phyloP scores from a whole-genome alignment of 2,113 vertebrate species.

The Syngnathus typhle region DNA sequence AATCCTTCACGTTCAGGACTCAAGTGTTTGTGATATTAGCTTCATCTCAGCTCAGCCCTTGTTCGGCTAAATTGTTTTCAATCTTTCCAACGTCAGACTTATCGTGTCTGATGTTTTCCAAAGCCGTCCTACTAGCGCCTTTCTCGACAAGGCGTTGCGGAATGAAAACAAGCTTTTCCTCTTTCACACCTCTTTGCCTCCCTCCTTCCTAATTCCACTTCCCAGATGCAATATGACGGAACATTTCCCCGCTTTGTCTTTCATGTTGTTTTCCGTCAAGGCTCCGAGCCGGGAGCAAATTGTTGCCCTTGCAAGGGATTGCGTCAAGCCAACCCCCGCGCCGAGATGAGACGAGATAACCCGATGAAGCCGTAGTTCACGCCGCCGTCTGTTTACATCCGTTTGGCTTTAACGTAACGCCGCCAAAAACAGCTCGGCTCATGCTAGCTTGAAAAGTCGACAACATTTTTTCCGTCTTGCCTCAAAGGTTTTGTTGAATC shows the following conservation, averaged over 20 bases:
- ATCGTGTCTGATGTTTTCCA: background rate
- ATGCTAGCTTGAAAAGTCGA: background rate
- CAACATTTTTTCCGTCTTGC: background rate
- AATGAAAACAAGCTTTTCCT: background rate
- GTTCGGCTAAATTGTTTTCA: too few relatives aligned
- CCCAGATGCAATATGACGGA: constrained; percentile 17
- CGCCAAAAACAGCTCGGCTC: background rate
- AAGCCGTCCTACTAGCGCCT: background rate
- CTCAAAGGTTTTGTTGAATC: too few relatives aligned
- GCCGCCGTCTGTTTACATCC: background rate
- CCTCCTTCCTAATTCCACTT: background rate
- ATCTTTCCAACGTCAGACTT: too few relatives aligned
- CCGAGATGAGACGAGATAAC: background rate
- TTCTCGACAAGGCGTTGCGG: background rate
- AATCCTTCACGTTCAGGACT: too few relatives aligned
- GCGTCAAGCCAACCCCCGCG: constrained; percentile 31
- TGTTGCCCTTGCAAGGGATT: constrained; percentile 43
- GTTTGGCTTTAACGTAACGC: background rate
- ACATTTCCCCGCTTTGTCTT: constrained; percentile 9
- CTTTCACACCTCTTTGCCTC: background rate
- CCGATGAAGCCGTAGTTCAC: background rate
- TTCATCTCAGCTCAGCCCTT: too few relatives aligned
- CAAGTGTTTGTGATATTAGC: too few relatives aligned
- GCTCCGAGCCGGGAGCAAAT: constrained; percentile 39
- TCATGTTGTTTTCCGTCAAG: constrained; percentile 20